Evolutionary conservation across 1,140 invertebrate species (phyloP), one percentile per base, ranked within the genome.

Genomic region (Melitaea cinxia): DNA sequence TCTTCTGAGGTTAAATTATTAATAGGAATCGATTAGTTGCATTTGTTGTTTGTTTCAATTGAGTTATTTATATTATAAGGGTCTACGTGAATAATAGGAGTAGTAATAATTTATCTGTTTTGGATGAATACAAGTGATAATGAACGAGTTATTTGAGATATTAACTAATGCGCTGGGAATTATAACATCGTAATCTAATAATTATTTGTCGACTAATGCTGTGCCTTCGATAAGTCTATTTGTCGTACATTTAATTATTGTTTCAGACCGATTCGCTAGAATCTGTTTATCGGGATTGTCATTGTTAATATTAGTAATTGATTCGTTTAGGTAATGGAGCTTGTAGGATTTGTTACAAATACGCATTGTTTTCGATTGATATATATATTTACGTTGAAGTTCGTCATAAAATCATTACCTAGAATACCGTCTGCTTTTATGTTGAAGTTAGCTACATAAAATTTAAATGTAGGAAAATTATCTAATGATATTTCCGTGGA

Each of bases 391-490:
- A 54, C 62, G 30, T 78, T 66, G 17, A 76, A 78, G 64, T 70
- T 68, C 10, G 67, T 37, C 71, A 78, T 72, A 30, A 78, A 78
- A 49, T 78, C 72, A 19, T 73, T 78, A 15, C 75, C 70, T 65
- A 75, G 21, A 26, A 77, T 74, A 37, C 72, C 72, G 47, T 77
- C 75, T 45, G 72, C 60, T 35, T 35, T 33, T 30, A 74, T 74
- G 50, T 74, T 77, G 37, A 77, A 12, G 33, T 77, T 45, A 14
- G 72, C 69, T 12, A 74, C 39, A 23, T 74, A 70, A 53, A 74
- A 77, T 64, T 67, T 74, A 17, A 49, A 39, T 50, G 49, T 61
- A 21, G 75, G 66, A 23, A 77, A 66, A 28, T 42, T 19, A 49
- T 75, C 67, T 53, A 75, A 50, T 30, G 65, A 68, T 17, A 75